Conservation (phyloP, 2,888 invertebrate species). For the Pardosa pseudoannulata region DNA sequence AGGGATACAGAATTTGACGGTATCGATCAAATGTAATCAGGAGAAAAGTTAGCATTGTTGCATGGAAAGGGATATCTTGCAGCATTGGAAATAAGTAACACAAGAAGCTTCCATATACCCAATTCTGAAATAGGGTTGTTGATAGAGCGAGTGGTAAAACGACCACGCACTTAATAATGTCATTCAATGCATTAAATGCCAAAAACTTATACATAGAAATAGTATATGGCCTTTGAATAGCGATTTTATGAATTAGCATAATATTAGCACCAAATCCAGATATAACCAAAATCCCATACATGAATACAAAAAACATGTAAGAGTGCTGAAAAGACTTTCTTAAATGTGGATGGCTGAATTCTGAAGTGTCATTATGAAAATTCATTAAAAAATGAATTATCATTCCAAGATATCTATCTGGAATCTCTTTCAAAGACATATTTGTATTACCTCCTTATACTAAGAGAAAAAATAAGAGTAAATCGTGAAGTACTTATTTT, state of each 20-base stretch:
- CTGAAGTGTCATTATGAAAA: slow-evolving; percentile 78
- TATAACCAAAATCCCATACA: slow-evolving; percentile 81
- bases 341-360: slow-evolving; percentile 82
- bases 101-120: slow-evolving; percentile 85
- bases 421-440: slow-evolving; percentile 73
- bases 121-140: slow-evolving; percentile 84
- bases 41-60: slow-evolving; percentile 84
- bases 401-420: slow-evolving; percentile 76
- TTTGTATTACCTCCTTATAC: background rate
- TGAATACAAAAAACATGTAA: slow-evolving; percentile 82
- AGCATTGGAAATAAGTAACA: slow-evolving; percentile 86
- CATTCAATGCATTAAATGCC: slow-evolving; percentile 83
- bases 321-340: slow-evolving; percentile 80
- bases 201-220: slow-evolving; percentile 79
- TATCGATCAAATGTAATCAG: slow-evolving; percentile 84
- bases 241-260: slow-evolving; percentile 79
- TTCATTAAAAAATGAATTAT: slow-evolving; percentile 77
- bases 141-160: slow-evolving; percentile 84
- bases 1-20: slow-evolving; percentile 83
- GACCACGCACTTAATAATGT: slow-evolving; percentile 83
- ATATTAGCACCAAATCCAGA: slow-evolving; percentile 82
- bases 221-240: slow-evolving; percentile 80
- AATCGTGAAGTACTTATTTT: background rate
- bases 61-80: slow-evolving; percentile 85
- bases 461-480: slow-evolving; percentile 5